Percentiles rank a stretch among this genome's conserved stretches.
These are phyloP conservation scores for Eclectus roratus DNA, from an alignment of 2,113 vertebrate species.

Conservation along the genomic window DNA sequence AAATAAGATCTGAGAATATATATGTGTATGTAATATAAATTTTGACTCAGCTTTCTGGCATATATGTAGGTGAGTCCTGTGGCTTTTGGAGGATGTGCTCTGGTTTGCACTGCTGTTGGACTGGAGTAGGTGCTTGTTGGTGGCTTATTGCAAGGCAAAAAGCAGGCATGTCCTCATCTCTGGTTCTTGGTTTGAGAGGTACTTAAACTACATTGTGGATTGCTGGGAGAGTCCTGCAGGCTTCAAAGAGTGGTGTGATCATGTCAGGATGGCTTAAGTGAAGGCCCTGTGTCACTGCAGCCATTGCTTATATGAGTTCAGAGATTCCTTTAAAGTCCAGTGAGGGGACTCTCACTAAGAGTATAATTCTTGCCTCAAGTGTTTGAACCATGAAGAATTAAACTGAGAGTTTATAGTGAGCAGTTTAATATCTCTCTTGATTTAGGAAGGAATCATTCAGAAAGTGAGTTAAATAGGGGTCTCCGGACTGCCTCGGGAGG, in stretches of 20 bases:
- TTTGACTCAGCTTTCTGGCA: not conserved
- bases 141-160: not conserved
- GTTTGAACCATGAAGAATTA: slow-evolving; percentile 21
- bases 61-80: not conserved
- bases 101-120: not conserved
- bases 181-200: not conserved
- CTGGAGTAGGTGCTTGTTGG: not conserved
- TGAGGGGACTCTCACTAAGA: not conserved
- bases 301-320: not conserved
- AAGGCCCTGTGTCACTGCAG: not conserved
- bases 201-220: not conserved
- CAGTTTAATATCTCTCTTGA: slow-evolving; percentile 43
- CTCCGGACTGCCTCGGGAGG: slow-evolving; percentile 40
- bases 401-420: slow-evolving; percentile 12
- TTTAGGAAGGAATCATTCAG: slow-evolving; percentile 57
- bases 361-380: slow-evolving; percentile 41
- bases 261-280: not conserved
- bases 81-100: not conserved
- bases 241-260: not conserved
- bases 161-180: not conserved
- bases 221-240: not conserved
- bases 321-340: not conserved
- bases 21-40: not conserved
- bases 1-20: not conserved
- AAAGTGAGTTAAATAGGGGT: slow-evolving; percentile 36